phyloP scores from a whole-genome alignment of 1,140 invertebrate species.

The Vanessa atalanta region DNA sequence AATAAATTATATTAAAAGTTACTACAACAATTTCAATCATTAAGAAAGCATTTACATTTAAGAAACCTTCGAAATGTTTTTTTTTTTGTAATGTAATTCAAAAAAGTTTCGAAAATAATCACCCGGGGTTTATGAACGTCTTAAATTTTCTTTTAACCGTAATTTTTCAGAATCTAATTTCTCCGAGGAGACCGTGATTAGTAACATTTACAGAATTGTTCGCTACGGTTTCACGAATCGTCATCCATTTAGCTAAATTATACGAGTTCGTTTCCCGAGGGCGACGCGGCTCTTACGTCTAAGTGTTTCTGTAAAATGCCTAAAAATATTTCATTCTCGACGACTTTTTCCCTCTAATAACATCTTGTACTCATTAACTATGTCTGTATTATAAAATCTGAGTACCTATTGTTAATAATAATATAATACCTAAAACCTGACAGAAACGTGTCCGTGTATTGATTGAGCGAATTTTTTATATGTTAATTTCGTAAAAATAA shows the following conservation, averaged over 20 bases:
- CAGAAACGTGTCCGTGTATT: no score
- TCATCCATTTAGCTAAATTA: constrained; percentile 21
- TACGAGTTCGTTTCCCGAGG: constrained; percentile 14
- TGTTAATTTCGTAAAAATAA: no score
- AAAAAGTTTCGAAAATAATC: background rate
- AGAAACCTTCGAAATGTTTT: background rate
- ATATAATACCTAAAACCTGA: no score
- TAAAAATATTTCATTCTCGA: constrained; percentile 6
- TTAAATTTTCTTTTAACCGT: background rate
- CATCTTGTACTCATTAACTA: background rate
- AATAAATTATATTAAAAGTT: no score
- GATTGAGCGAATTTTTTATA: no score
- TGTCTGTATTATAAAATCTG: no score
- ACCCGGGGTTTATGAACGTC: background rate
- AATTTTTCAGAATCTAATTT: constrained; percentile 20
- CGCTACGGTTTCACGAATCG: constrained; percentile 17
- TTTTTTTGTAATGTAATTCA: background rate
- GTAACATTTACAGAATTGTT: constrained; percentile 26
- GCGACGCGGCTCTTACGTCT: constrained; percentile 11
- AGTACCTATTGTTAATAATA: no score
- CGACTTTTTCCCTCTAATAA: constrained; percentile 1
- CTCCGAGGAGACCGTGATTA: constrained; percentile 18
- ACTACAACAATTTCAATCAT: no score
- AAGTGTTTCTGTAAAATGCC: constrained; percentile 22
- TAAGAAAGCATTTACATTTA: background rate